Base-by-base conservation (phyloP, 2,113 vertebrate genomes). In the Speoplatyrhinus poulsoni region DNA sequence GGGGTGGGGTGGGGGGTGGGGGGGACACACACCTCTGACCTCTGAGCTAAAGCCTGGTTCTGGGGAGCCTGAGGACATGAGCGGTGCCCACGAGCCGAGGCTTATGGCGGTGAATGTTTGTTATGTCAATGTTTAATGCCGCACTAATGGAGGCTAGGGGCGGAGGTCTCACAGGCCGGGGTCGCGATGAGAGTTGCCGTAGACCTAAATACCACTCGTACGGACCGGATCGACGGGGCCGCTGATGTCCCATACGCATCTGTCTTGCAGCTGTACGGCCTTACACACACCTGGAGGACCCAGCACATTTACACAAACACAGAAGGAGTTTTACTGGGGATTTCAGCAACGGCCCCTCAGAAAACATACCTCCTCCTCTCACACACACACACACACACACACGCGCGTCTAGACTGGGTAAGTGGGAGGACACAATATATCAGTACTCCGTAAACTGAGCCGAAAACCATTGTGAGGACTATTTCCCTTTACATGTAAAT, bases 181-280 rank as follows among this genome's bases (percentile, higher is more conserved):
- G 5, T 48, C 62, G 54, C 54, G 15, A 0, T 9, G 54, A 54
- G 50, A 61, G 61, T 73, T 74, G 46, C 55, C 12, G 52, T 59
- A 6, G 0, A 68, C 49, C 19, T 41, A 3, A 48, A 63, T 32
- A 53, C 33, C 2, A 26, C 26, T 26, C 26, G 26, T 26, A 26
- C 1, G 26, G 52, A 66, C 58, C 16, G 47, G 46, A n/a, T 60
- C 49, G 50, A 2, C 3, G 26, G 65, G 17, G 59, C 8, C 12
- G 13, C 58, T 69, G 72, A 76, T 48, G 46, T 69, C 55, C 32
- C 3, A 50, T 12, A 52, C 62, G 52, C 46, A 62, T 2, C 46
- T 33, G 36, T 55, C 58, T 73, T 56, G 49, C 81, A 81, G 81
- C 76, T 82, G 75, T 47, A 33, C 53, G 67, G 65, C 67, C 52